Base-by-base conservation (phyloP, 2,888 invertebrate genomes). In the Pseudeuparius sepicola region DNA sequence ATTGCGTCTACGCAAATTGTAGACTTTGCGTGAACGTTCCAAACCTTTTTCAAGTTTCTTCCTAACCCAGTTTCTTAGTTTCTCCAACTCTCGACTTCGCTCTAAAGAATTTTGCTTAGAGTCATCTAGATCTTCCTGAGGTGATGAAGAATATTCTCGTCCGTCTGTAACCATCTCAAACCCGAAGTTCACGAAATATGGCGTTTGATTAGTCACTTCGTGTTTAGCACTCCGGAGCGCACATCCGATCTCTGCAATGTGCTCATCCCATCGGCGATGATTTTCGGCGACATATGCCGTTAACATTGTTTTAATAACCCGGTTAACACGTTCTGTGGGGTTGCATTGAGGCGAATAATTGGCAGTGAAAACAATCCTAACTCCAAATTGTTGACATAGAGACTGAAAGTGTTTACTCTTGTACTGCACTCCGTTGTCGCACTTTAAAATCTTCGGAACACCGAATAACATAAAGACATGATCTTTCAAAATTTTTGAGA, bases 221-320 rank as follows among this genome's bases (percentile, higher is more conserved):
- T 13, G 20, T 2, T 24, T 14, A 26, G 35, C 23, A 13, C 25
- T 39, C n/a, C 35, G 11, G 5, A 36, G 14, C 3, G 34, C 31
- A 27, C 34, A 38, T 14, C 16, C 34, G 2, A 33, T 24, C 13
- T 30, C 4, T 15, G 16, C 14, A n/a, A 33, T 9, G 13, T 15
- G 17, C 13, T 33, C 26, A 15, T 31, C 31, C 31, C 31, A 23
- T 16, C 16, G 24, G 4, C 25, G 24, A 13, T 51, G 49, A 17
- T 48, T 37, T 10, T 34, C 33, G 2, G 17, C 25, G 7, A 51
- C 35, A 31, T 46, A 55, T 0, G 49, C 41, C 4, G 36, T 10
- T 14, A 48, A 28, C 20, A 44, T 41, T 10, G 45, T 48, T 18
- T 43, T 41, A 13, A 48, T 24, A 2, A 46, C 42, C 11, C 43